These are phyloP conservation scores for Sebastes taczanowskii DNA, from an alignment of 2,797 vertebrate genomes.

Conservation along the genomic window DNA sequence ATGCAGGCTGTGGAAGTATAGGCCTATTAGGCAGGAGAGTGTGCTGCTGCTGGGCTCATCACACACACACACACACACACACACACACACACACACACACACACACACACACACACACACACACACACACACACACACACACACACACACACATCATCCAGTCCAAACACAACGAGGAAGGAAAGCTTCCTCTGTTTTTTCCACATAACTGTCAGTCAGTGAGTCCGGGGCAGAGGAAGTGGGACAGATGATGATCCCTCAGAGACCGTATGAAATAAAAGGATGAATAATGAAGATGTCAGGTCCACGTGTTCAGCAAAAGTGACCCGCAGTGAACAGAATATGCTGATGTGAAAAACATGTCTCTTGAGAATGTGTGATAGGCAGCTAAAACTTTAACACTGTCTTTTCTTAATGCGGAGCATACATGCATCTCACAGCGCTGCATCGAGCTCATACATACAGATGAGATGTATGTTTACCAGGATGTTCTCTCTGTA, in stretches of 20 bases:
- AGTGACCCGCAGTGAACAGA: conserved; percentile 5
- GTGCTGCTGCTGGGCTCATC: conserved; percentile 37
- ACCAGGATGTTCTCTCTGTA: conserved; percentile 1
- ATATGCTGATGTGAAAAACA: background rate
- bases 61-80: background rate
- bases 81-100: conserved; percentile 8
- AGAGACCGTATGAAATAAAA: conserved; percentile 58
- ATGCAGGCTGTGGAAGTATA: background rate
- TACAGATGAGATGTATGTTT: conserved; percentile 26
- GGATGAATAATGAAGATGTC: conserved; percentile 57
- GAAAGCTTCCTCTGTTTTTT: conserved; percentile 53
- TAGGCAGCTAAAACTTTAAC: background rate
- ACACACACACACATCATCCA: conserved; percentile 2
- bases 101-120: conserved; percentile 1
- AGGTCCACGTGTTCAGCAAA: background rate
- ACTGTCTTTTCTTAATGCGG: background rate
- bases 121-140: conserved; percentile 12
- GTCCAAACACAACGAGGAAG: conserved; percentile 48
- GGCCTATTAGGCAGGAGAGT: background rate
- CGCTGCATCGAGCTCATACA: background rate
- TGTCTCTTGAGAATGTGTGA: background rate
- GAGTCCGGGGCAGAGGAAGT: conserved; percentile 48
- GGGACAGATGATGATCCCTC: conserved; percentile 52
- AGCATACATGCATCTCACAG: background rate
- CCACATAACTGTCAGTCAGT: conserved; percentile 57